phyloP scores from a whole-genome alignment of 30 jellyfish, hydroid and myxozoan genomes.

The Mastigias papua region DNA sequence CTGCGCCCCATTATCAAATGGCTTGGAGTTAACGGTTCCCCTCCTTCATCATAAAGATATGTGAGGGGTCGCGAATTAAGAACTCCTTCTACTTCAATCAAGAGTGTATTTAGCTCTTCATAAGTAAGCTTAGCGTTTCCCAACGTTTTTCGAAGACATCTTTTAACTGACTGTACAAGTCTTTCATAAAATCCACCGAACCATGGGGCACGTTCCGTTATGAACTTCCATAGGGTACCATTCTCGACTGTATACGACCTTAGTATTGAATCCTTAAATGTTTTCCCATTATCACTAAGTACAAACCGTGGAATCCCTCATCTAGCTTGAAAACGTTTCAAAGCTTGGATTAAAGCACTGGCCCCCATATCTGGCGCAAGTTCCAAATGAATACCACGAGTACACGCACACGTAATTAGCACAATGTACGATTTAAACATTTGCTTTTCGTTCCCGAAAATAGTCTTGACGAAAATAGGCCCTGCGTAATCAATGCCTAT shows the following conservation, averaged over 20 bases:
- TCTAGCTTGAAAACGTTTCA: not conserved
- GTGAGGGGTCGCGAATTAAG: not conserved
- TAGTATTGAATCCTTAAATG: not conserved
- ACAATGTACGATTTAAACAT: slow-evolving; percentile 16
- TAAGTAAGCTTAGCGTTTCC: too few relatives aligned
- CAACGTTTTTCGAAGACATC: too few relatives aligned
- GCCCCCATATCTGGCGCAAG: not conserved
- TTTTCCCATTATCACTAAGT: slow-evolving; percentile 10
- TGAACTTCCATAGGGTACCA: not conserved
- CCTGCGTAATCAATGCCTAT: slow-evolving; percentile 36
- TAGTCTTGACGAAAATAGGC: slow-evolving; percentile 23
- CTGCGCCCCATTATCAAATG: too few relatives aligned
- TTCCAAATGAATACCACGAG: not conserved
- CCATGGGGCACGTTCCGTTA: not conserved
- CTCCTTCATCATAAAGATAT: not conserved
- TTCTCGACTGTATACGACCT: not conserved
- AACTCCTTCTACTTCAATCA: too few relatives aligned
- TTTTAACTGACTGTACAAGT: too few relatives aligned
- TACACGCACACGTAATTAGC: not conserved
- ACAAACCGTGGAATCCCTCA: slow-evolving; percentile 7
- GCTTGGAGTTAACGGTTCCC: too few relatives aligned
- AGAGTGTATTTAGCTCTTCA: too few relatives aligned
- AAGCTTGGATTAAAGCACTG: not conserved
- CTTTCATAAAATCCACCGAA: too few relatives aligned
- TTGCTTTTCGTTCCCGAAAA: not conserved